These are phyloP conservation scores for Ceratothoa steindachneri DNA, from an alignment of 2,888 invertebrate genomes.

Conservation along the genomic window DNA sequence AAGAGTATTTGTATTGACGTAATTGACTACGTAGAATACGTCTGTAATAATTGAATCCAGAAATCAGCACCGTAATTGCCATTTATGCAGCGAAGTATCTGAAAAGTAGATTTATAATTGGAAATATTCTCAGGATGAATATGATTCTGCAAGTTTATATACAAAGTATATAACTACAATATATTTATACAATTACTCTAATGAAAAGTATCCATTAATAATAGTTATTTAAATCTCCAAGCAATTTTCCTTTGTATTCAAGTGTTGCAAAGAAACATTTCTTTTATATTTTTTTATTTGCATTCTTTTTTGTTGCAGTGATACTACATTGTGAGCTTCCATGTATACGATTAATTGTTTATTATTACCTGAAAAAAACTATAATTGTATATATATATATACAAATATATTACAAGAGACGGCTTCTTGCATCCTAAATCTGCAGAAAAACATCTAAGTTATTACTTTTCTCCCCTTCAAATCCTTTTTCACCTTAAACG, in stretches of 20 bases:
- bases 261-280: neutral
- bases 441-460: slow-evolving; percentile 8
- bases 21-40: too few relatives aligned
- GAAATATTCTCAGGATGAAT: neutral
- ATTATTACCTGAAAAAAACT: neutral
- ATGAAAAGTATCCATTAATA: neutral
- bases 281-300: neutral
- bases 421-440: slow-evolving; percentile 4
- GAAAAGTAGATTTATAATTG: neutral
- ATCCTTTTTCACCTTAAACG: slow-evolving; percentile 13
- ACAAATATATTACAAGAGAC: neutral
- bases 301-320: neutral
- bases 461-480: slow-evolving; percentile 12
- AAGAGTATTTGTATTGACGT: too few relatives aligned
- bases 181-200: neutral
- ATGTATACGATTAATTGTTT: neutral
- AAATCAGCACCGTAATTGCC: too few relatives aligned
- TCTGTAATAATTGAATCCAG: too few relatives aligned
- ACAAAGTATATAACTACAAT: neutral
- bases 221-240: neutral
- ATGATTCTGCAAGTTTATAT: neutral
- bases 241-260: neutral
- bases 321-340: neutral
- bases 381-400: slow-evolving; percentile 3
- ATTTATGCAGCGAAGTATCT: neutral